A percentile compares a stretch with the other conserved stretches of the same genome.
Evolutionary conservation across 2,888 invertebrate genomes (phyloP).

Genomic region (Lapara coniferarum): DNA sequence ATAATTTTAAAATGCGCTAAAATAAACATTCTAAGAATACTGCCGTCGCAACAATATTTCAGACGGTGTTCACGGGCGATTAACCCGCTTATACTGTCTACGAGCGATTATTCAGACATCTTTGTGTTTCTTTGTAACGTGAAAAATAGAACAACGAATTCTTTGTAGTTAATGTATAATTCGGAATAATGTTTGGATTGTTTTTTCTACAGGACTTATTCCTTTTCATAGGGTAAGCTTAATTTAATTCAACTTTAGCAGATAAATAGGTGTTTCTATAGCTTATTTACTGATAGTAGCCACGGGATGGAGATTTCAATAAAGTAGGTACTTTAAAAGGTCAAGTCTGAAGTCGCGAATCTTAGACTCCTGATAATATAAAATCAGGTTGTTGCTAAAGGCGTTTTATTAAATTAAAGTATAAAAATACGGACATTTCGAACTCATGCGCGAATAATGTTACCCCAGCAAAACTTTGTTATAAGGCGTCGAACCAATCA

Average conservation of each 20-base stretch:
- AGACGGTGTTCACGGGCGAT: conserved; percentile 65
- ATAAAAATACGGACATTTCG: background rate
- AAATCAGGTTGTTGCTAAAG: too few relatives aligned
- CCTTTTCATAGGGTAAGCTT: background rate
- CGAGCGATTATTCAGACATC: conserved; percentile 36
- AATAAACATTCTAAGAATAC: conserved; percentile 32
- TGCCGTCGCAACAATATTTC: conserved; percentile 55
- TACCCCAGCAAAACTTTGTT: background rate
- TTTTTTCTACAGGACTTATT: background rate
- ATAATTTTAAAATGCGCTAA: conserved; percentile 27
- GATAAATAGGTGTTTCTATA: too few relatives aligned
- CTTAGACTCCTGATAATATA: too few relatives aligned
- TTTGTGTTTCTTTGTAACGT: conserved; percentile 27
- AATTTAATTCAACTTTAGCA: background rate
- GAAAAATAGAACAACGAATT: conserved; percentile 22
- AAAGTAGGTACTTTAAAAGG: too few relatives aligned
- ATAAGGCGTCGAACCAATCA: conserved; percentile 34
- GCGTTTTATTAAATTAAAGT: background rate
- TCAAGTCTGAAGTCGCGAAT: too few relatives aligned
- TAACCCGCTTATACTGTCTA: conserved; percentile 50
- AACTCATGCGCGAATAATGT: background rate
- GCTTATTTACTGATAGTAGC: too few relatives aligned
- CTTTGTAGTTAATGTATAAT: conserved; percentile 24
- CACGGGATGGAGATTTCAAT: too few relatives aligned
- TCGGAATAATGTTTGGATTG: background rate